Evolutionary conservation across 92 coral and sea anemone genomes (phyloP), one percentile per base, ranked within the genome.

Genomic region (Zoanthus gigantus): DNA sequence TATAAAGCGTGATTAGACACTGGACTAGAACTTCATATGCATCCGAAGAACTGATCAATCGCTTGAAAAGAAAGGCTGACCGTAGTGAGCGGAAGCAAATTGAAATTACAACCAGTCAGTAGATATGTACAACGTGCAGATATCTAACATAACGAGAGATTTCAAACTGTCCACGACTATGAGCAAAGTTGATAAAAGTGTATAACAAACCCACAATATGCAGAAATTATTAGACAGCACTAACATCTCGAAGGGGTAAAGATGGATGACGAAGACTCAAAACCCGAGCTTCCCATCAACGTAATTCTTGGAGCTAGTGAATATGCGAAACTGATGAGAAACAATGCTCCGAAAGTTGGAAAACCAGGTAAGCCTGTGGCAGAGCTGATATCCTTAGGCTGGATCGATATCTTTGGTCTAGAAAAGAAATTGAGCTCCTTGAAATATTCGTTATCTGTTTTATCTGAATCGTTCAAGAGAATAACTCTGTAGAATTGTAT

Each of bases 321-420:
- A 34, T 90, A 78, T 57, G 69, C 84, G 31, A 78, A 60, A 50
- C 53, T 90, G 34, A 90, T 78, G 56, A 90, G 79, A 50, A 74
- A 32, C 18, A 23, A 75, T 44, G 72, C 52, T 57, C 87, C 92
- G 9, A 77, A 71, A 60, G 71, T 68, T 8, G 87, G 82, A 17
- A 52, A 71, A 10, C 86, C 74, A 30, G 32, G 29, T 48, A 16
- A 86, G 46, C 82, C 88, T 32, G 77, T 85, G 46, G 82, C 82
- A 61, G 86, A 78, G 65, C 78, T 89, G 48, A 83, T 88, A n/a
- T 47, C 30, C 18, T 63, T 88, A n/a, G 91, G 91, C n/a, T 88
- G 83, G 91, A 83, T 83, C 15, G 23, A 23, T 23, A 23, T 0
- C 23, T 23, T 23, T 23, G 0, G 23, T 23, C 23, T 23, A 23